Evolutionary conservation across 1,140 invertebrate genomes (phyloP), one percentile per base, ranked within the genome.

Genomic region (Zaprionus capensis): DNA sequence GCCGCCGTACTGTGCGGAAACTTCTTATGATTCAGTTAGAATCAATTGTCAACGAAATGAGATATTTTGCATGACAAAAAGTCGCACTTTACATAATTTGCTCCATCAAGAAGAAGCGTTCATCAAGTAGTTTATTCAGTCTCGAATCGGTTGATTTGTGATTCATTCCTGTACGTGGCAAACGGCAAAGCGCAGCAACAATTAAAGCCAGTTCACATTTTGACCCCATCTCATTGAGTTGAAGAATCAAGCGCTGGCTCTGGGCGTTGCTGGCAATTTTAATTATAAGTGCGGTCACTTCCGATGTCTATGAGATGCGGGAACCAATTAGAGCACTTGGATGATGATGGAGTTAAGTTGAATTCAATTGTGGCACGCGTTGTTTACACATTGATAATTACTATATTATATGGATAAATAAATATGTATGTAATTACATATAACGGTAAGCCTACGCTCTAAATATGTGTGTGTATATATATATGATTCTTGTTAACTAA

Each of bases 301-400:
- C 84, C 84, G 84, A 87, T 88, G 81, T 87, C 78, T 78, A 78
- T 88, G 81, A 87, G 81, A 87, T 84, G 84, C 84, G 84, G 84
- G 84, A 87, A 87, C 71, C 81, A 88, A 84, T 88, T 88, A 87
- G 71, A 65, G 68, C 84, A 82, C 77, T 82, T 87, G 57, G 59
- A 26, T 56, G 66, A 77, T 68, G 64, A 77, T 68, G 67, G 82
- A 81, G 75, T 73, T 77, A 72, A 77, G 36, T 61, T 57, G n/a
- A 49, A 28, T 17, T 66, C 34, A n/a, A 62, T 38, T 73, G 63
- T 76, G 70, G 51, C 78, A 85, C 78, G 75, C 78, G 77, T 63
- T 76, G 51, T 67, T 81, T 77, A 73, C 61, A 6, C 61, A 12
- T 31, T 56, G 14, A 38, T 22, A 55, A 65, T 63, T 51, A 15